These are phyloP conservation scores for Sphaeridia pumilis DNA, from an alignment of 2,888 invertebrate species.

Conservation along the genomic window DNA sequence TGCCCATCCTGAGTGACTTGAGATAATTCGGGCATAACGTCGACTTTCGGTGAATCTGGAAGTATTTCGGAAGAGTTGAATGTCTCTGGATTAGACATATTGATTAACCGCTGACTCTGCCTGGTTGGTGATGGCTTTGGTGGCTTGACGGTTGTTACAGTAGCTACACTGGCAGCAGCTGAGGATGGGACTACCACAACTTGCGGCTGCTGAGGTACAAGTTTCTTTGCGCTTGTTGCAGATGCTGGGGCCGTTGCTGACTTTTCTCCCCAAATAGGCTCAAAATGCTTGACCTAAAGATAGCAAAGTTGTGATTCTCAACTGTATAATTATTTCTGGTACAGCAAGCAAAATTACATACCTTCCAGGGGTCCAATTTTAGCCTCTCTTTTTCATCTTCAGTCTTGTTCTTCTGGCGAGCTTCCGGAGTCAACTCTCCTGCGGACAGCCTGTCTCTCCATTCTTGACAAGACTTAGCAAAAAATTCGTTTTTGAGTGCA, in stretches of 20 bases:
- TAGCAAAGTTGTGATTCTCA: too few relatives aligned
- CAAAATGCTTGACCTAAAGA: slow-evolving; percentile 75
- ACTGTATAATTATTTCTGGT: too few relatives aligned
- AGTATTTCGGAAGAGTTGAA: slow-evolving; percentile 15
- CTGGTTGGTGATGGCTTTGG: slow-evolving; percentile 8
- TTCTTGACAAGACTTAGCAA: slow-evolving; percentile 84
- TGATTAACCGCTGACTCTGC: too few relatives aligned
- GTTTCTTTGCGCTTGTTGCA: too few relatives aligned
- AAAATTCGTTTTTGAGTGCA: slow-evolving; percentile 93
- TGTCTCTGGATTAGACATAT: slow-evolving; percentile 6
- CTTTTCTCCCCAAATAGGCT: slow-evolving; percentile 86
- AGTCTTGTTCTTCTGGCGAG: slow-evolving; percentile 78
- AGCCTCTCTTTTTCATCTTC: slow-evolving; percentile 88
- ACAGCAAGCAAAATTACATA: too few relatives aligned
- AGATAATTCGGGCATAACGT: too few relatives aligned
- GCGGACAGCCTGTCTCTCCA: slow-evolving; percentile 87
- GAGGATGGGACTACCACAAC: slow-evolving; percentile 9
- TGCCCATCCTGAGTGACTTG: too few relatives aligned
- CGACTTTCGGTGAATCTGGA: too few relatives aligned
- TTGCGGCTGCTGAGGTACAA: too few relatives aligned
- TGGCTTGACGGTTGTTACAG: slow-evolving; percentile 9
- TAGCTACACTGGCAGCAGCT: slow-evolving; percentile 1
- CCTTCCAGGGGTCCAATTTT: slow-evolving; percentile 92
- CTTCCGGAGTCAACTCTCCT: slow-evolving; percentile 92
- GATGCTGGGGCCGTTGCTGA: too few relatives aligned